phyloP scores from a whole-genome alignment of 2,113 vertebrate species.

The Hypocryptadius cinnamomeus region DNA sequence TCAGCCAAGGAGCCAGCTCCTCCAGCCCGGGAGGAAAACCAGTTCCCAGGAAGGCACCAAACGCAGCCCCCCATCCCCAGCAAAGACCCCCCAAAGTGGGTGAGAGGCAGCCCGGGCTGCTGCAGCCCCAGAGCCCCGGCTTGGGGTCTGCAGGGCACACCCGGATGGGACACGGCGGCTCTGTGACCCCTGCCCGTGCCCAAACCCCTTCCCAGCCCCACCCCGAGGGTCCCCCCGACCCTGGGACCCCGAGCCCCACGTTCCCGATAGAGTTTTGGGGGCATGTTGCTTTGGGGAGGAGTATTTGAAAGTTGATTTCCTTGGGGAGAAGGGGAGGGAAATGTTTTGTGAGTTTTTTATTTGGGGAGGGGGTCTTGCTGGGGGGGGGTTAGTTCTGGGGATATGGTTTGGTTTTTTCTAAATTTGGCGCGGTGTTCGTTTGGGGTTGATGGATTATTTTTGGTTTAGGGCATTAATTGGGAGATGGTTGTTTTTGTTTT shows the following conservation, averaged over 20 bases:
- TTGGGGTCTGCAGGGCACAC: neutral
- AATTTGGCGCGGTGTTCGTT: neutral
- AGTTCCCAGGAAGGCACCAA: neutral
- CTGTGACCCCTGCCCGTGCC: neutral
- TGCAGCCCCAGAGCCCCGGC: neutral
- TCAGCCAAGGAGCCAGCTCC: neutral
- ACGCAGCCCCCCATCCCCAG: neutral
- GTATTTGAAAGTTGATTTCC: neutral
- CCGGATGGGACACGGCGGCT: neutral
- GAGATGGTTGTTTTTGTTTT: neutral
- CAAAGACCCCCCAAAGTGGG: neutral
- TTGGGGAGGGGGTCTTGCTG: neutral
- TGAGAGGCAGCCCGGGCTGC: neutral
- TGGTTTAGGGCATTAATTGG: neutral
- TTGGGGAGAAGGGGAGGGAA: too few species aligned
- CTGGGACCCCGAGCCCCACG: neutral
- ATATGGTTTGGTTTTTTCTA: fast-evolving
- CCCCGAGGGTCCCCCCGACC: neutral
- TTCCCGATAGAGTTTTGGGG: neutral
- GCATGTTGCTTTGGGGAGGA: too few species aligned
- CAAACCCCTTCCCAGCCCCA: neutral
- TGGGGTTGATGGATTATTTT: neutral
- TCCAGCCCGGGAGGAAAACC: neutral
- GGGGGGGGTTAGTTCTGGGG: neutral
- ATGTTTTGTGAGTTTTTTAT: neutral